Base-by-base conservation (phyloP, 2,888 invertebrate genomes). In the Sussaba pulchella region DNA sequence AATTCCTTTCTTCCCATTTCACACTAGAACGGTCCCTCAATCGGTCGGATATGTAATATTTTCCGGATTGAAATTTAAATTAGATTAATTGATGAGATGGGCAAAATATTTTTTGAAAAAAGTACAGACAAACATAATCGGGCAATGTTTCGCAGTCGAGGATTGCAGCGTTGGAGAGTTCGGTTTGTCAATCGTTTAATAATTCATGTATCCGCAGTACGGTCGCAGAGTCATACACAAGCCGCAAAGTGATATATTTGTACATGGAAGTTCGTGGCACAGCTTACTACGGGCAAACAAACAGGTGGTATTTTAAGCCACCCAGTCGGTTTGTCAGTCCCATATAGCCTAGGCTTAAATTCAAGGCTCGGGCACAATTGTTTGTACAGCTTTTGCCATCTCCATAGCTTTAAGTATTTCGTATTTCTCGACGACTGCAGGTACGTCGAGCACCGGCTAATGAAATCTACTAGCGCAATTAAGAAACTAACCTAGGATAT, bases 121-220 rank as follows among this genome's bases (percentile, higher is more conserved):
- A 31, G 6, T 5, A 31, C 2, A 31, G 6, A 31, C 2, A 31
- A 31, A 31, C 2, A 31, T 5, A 31, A 31, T 66, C 52, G 24
- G 66, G 5, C 3, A 59, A 59, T 50, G n/a, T 26, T 43, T 41
- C 41, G 26, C 19, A 39, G 12, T 2, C 17, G 10, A 6, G 8
- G 24, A 10, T 45, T 6, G 1, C 21, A 3, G 14, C 61, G 59
- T 41, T 24, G 21, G 14, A 5, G 31, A 14, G 43, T 26, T 64
- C 59, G 64, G 59, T 70, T 79, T 70, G 57, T n/a, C 47, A 70
- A 74, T 74, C 70, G 79, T 79, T 79, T 79, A 79, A 74, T 79
- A 79, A 74, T 79, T 79, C 74, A 74, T 74, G 69, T 66, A 31
- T 61, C 61, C 52, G 21, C 59, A 31, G 31, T 61, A 52, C 69